phyloP scores from a whole-genome alignment of 1,140 invertebrate genomes.

The Tribolium madens region DNA sequence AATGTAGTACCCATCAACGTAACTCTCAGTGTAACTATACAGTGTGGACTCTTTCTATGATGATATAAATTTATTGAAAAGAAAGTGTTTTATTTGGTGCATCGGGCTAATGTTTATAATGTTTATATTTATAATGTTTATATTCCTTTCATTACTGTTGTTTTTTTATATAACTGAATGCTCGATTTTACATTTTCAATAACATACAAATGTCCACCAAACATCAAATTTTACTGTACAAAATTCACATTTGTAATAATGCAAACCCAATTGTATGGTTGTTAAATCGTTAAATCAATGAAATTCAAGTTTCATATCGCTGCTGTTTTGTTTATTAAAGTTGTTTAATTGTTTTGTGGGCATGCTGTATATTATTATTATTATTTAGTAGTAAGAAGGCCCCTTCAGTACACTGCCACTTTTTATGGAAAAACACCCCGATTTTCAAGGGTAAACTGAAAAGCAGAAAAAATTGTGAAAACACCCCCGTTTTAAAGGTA shows the following conservation, averaged over 20 bases:
- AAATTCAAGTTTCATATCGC: slow-evolving; percentile 11
- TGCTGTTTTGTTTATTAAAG: not conserved
- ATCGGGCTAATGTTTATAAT: slow-evolving; percentile 44
- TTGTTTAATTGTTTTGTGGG: slow-evolving; percentile 30
- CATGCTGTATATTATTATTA: slow-evolving; percentile 27
- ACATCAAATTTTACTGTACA: slow-evolving; percentile 13
- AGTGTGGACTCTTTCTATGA: slow-evolving; percentile 45
- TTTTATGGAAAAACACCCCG: slow-evolving; percentile 12
- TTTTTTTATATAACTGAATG: slow-evolving; percentile 39
- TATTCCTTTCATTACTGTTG: slow-evolving; percentile 14
- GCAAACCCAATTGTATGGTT: slow-evolving; percentile 1
- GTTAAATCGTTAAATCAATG: not conserved
- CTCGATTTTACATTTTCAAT: too few species aligned
- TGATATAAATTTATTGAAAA: slow-evolving; percentile 24
- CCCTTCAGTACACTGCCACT: too few species aligned
- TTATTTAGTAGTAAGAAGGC: too few species aligned
- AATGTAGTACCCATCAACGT: slow-evolving; percentile 45
- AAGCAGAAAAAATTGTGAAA: too few species aligned
- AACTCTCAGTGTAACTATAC: slow-evolving; percentile 46
- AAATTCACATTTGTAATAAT: slow-evolving; percentile 14
- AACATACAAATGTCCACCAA: slow-evolving; percentile 27
- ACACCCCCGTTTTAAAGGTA: too few species aligned
- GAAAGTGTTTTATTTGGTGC: slow-evolving; percentile 41
- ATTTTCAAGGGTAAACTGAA: slow-evolving; percentile 28
- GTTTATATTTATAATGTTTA: too few species aligned